A percentile compares a stretch with the other conserved stretches of the same genome.
Conservation (phyloP, 2,113 vertebrate genomes). For the Nesospiza acunhae region DNA sequence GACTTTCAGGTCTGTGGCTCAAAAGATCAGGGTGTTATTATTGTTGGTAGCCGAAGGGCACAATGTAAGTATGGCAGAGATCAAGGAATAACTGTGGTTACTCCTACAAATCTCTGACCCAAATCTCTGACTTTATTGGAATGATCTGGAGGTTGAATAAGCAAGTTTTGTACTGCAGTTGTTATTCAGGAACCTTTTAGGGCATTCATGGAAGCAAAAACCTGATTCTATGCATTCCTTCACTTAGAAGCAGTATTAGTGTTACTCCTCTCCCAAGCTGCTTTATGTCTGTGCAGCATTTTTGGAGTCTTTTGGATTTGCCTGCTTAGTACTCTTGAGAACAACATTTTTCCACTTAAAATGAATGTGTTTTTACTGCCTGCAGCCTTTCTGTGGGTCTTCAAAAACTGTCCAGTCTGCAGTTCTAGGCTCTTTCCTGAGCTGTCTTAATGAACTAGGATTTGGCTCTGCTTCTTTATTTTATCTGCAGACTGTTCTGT, state of each 20-base stretch:
- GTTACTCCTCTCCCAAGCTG: background rate
- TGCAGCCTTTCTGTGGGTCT: background rate
- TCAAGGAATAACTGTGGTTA: background rate
- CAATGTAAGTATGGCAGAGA: background rate
- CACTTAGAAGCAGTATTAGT: background rate
- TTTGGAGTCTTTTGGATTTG: background rate
- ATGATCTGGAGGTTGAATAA: background rate
- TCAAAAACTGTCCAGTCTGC: slow-evolving; percentile 4
- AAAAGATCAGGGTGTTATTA: background rate
- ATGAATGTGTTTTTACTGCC: background rate
- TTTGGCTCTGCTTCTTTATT: slow-evolving; percentile 12
- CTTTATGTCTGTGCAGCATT: background rate
- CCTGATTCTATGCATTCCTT: background rate
- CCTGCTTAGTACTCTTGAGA: background rate
- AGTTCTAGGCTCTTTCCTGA: background rate
- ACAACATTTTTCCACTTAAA: background rate
- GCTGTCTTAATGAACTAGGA: background rate
- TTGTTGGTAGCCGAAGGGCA: background rate
- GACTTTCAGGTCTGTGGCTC: background rate
- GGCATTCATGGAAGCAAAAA: background rate
- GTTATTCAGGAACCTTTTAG: background rate
- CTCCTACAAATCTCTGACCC: background rate
- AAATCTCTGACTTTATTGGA: background rate
- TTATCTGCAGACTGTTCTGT: background rate
- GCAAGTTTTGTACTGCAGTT: background rate